phyloP scores from a whole-genome alignment of 2,888 invertebrate species.

The Oscheius sp. region DNA sequence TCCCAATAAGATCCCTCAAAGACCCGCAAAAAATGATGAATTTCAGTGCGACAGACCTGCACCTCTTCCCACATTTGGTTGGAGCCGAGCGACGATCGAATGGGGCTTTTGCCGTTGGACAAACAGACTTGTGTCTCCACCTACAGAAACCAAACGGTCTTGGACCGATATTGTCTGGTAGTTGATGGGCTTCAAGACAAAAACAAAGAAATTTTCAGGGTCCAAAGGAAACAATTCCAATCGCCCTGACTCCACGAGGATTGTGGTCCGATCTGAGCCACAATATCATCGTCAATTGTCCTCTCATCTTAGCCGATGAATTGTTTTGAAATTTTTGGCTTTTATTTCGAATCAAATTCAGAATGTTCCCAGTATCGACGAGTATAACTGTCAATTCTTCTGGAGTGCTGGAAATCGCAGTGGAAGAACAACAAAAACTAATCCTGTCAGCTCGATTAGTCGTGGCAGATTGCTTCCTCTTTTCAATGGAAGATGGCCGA shows the following conservation, averaged over 20 bases:
- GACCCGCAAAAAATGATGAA: neutral
- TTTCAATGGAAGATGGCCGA: neutral
- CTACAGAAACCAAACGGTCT: slow-evolving; percentile 3
- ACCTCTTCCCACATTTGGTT: slow-evolving; percentile 20
- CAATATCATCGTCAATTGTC: neutral
- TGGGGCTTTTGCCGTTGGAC: neutral
- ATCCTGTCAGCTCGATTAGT: neutral
- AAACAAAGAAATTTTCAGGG: neutral
- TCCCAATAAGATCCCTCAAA: too few relatives aligned
- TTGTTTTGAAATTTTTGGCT: too few relatives aligned
- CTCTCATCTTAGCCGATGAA: neutral
- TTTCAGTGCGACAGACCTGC: slow-evolving; percentile 15
- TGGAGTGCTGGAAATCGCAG: neutral
- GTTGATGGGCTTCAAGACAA: neutral
- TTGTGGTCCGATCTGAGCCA: neutral
- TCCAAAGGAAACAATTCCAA: neutral
- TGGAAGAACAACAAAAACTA: slow-evolving; percentile 5
- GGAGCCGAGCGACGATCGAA: neutral
- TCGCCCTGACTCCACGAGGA: neutral
- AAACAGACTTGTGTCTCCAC: neutral
- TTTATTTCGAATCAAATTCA: neutral
- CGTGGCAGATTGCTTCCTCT: slow-evolving; percentile 2
- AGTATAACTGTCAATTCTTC: neutral
- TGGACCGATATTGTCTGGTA: slow-evolving; percentile 12
- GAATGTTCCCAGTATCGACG: neutral